A percentile compares a stretch with the other conserved stretches of the same genome.
phyloP scores from a whole-genome alignment of 2,797 vertebrate species.

The Neomorphus geoffroyi region DNA sequence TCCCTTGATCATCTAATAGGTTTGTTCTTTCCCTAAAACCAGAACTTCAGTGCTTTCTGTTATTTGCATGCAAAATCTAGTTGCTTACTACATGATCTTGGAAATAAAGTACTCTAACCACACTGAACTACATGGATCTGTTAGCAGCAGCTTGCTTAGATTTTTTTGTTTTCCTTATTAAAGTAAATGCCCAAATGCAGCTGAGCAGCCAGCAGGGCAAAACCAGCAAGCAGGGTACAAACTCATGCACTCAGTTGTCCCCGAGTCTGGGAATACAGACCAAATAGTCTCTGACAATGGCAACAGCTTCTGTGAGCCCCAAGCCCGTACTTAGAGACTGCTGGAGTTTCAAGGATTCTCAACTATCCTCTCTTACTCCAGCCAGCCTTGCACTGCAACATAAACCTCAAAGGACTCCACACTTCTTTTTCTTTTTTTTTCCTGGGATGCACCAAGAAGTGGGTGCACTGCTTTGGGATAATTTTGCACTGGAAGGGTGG shows the following conservation, averaged over 20 bases:
- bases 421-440: background rate
- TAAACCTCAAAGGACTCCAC: background rate
- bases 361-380: background rate
- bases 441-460: background rate
- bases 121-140: background rate
- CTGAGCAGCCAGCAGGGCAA: background rate
- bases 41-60: background rate
- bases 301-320: background rate
- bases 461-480: background rate
- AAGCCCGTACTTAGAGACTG: background rate
- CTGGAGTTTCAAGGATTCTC: background rate
- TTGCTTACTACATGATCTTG: background rate
- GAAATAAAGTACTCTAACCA: background rate
- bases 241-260: background rate
- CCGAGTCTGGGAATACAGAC: background rate
- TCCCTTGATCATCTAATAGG: slow-evolving; percentile 12
- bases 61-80: background rate
- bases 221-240: background rate
- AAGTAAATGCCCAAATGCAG: background rate
- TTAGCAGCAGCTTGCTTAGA: background rate
- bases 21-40: background rate
- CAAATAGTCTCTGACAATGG: background rate
- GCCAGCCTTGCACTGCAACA: background rate
- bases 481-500: background rate
- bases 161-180: background rate